Base-by-base conservation (phyloP, 2,797 vertebrate genomes). In the Microcaecilia unicolor region DNA sequence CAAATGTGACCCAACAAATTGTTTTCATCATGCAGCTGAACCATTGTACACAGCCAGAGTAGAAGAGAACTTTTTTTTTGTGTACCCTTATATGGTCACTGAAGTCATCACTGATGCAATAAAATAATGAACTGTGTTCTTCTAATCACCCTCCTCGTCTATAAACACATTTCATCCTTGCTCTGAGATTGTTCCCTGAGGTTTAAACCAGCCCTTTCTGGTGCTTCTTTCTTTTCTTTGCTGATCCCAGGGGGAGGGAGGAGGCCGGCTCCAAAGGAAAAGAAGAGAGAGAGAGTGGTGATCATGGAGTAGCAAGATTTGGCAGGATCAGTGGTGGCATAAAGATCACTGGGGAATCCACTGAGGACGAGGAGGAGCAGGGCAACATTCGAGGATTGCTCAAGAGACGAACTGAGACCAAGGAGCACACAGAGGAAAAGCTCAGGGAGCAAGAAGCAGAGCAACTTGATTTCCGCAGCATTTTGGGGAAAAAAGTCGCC, bases 41-140 rank as follows among this genome's bases (percentile, higher is more conserved):
- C 61, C 65, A 61, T 44, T 40, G 34, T 57, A 67, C 50, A 58
- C 57, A 55, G 50, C 37, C 52, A 25, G 55, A 68, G 54, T 72
- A 69, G n/a, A 67, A 81, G 57, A 48, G 36, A 37, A 57, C 77
- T 78, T 80, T 71, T 77, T n/a, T 77, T 72, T 62, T 59, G 81
- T 64, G 65, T 88, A 79, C 67, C 90, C 88, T 80, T 92, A 91
- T 90, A 89, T 82, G 87, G 91, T 58, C 81, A 82, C 79, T 75
- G 70, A 83, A 91, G 85, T 92, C 89, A 90, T 88, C 88, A 85
- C 71, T 85, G 77, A 91, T 92, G 84, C 84, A 90, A 86, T 83
- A 64, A 78, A 81, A 69, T 74, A 84, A 83, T 80, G 78, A 76
- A 75, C 78, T 71, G 51, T 75, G 69, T 53, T 72, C 61, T 61